Evolutionary conservation across 2,888 invertebrate genomes (phyloP).

Genomic region (Flexamia atlantica): DNA sequence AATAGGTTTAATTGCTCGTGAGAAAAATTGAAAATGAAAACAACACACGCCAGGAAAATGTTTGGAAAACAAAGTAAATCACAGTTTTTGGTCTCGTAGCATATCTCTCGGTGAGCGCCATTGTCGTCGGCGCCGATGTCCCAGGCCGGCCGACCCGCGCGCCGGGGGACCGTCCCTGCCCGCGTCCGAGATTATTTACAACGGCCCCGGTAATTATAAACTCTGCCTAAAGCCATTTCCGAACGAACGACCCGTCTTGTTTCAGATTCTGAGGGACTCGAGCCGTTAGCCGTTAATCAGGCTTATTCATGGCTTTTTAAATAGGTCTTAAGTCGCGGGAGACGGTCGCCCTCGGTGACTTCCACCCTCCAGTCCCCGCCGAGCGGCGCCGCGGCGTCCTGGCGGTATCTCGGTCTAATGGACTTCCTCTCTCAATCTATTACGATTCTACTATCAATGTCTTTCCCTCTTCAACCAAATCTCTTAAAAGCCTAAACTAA

Average conservation of each 20-base stretch:
- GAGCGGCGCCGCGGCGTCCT: not conserved
- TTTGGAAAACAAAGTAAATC: too few species aligned
- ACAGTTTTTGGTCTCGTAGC: too few species aligned
- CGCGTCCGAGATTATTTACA: slow-evolving; percentile 31
- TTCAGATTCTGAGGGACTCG: slow-evolving; percentile 21
- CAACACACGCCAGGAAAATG: too few species aligned
- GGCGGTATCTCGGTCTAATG: not conserved
- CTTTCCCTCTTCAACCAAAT: too few species aligned
- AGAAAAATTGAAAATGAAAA: too few species aligned
- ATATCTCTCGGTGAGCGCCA: not conserved
- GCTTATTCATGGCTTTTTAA: slow-evolving; percentile 45
- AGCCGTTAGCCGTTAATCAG: slow-evolving; percentile 36
- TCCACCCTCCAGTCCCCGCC: not conserved
- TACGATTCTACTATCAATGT: too few species aligned
- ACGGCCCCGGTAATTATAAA: slow-evolving; percentile 42
- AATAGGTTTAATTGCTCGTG: too few species aligned
- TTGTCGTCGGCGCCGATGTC: too few species aligned
- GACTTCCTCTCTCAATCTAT: not conserved
- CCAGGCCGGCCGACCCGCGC: not conserved
- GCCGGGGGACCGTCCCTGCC: slow-evolving; percentile 1
- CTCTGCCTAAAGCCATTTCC: slow-evolving; percentile 29
- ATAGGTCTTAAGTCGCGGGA: slow-evolving; percentile 3
- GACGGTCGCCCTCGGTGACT: not conserved
- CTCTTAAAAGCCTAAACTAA: too few species aligned
- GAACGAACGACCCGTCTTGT: slow-evolving; percentile 3